Base-by-base conservation (phyloP, 1,140 invertebrate genomes). In the Aphelinus atriplicis region DNA sequence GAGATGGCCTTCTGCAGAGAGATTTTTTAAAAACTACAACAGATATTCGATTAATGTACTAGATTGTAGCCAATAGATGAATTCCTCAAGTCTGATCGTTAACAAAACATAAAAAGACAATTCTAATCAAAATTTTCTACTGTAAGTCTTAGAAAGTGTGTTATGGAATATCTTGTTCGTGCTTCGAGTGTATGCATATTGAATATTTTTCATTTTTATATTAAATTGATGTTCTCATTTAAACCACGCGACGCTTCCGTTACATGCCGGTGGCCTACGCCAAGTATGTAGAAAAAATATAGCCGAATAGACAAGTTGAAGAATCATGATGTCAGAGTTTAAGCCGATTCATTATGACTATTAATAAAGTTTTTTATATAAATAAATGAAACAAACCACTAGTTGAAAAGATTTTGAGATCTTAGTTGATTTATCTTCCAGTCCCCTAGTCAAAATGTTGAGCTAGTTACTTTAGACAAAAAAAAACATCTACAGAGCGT, bases 111-210 rank as follows among this genome's bases (percentile, higher is more conserved):
- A 70, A 57, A 57, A 42, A 56, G 3, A 65, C 53, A 48, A 60
- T 58, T 45, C 43, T 63, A 69, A 68, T 74, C 65, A 62, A 74
- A 74, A 74, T 62, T 75, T 75, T 68, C 10, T 75, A 69, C 57
- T 48, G 51, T 74, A 77, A 78, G 73, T 42, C 67, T 66, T 71
- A 66, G 9, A n/a, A 76, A 53, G 43, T 58, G 51, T 46, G 48
- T 55, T 58, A 73, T 75, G 47, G 76, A 74, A 81, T 76, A 75
- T 75, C 60, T 80, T 79, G 69, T 42, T 72, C 68, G 63, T 81
- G 80, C 77, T 77, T 68, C 79, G 77, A 77, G 71, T 68, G 63
- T 81, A 71, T 75, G 79, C 42, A 81, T 81, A 81, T 78, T 79
- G 67, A 70, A 64, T 66, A 48, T 75, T 75, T 75, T 71, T 75